These are phyloP conservation scores for Drosophila lini DNA, from an alignment of 1,140 invertebrate species.

Conservation along the genomic window DNA sequence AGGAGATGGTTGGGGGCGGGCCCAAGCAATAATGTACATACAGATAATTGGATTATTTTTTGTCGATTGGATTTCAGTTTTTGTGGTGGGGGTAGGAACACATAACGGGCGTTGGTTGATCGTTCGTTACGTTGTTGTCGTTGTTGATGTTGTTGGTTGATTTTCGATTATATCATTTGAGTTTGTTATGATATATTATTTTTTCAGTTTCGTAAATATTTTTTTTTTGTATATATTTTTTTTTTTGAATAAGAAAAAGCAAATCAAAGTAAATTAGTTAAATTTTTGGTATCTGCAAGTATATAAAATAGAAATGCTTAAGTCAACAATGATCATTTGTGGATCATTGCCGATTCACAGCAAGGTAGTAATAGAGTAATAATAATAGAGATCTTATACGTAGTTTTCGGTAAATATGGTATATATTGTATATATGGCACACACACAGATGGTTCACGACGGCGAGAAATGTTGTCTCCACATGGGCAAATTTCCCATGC, in stretches of 20 bases:
- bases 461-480: conserved; percentile 74
- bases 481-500: conserved; percentile 57
- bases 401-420: conserved; percentile 22
- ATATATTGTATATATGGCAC: conserved; percentile 43
- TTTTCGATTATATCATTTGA: conserved; percentile 70
- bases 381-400: conserved; percentile 38
- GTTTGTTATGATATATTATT: conserved; percentile 52
- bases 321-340: conserved; percentile 76
- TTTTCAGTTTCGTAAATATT: conserved; percentile 52
- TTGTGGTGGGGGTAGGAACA: conserved; percentile 56
- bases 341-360: conserved; percentile 78
- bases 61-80: conserved; percentile 52
- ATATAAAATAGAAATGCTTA: conserved; percentile 83
- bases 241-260: conserved; percentile 84
- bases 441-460: conserved; percentile 68
- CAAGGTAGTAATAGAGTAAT: conserved; percentile 53
- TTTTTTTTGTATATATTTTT: conserved; percentile 57
- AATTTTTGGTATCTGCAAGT: conserved; percentile 83
- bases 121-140: conserved; percentile 69
- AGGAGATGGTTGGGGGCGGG: conserved; percentile 19
- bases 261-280: conserved; percentile 84
- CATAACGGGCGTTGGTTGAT: conserved; percentile 70
- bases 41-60: conserved; percentile 69
- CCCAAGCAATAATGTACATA: conserved; percentile 80
- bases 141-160: conserved; percentile 66